phyloP scores from a whole-genome alignment of 2,797 vertebrate genomes.

The Tapirus indicus region DNA sequence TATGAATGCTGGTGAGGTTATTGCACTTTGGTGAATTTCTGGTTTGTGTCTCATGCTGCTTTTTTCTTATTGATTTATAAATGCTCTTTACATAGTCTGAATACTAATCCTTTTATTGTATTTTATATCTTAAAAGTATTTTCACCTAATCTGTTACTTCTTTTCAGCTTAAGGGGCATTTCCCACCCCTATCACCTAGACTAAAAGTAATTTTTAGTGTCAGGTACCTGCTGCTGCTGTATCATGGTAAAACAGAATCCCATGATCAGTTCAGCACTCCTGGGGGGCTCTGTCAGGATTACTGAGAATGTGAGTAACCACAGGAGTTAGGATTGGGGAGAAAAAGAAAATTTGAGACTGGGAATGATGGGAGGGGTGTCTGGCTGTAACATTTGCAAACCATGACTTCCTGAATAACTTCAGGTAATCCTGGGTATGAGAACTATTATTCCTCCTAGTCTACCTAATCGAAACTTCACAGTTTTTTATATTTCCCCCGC shows the following conservation, averaged over 20 bases:
- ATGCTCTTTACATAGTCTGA: neutral
- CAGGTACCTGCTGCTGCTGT: neutral
- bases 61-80: conserved; percentile 7
- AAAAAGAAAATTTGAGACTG: neutral
- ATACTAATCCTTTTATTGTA: neutral
- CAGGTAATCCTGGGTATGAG: neutral
- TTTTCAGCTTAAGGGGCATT: neutral
- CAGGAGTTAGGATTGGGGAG: neutral
- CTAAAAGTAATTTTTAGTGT: neutral
- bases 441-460: neutral
- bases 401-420: neutral
- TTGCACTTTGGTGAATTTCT: neutral
- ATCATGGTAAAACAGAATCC: neutral
- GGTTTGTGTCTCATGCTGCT: neutral
- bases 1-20: neutral
- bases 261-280: neutral
- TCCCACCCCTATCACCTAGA: neutral
- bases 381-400: neutral
- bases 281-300: neutral
- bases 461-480: neutral
- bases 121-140: neutral
- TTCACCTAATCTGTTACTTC: neutral
- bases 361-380: neutral
- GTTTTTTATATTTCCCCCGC: neutral
- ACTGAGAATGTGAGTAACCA: neutral